These are phyloP conservation scores for Lacerta agilis DNA, from an alignment of 2,797 vertebrate species.

Conservation along the genomic window DNA sequence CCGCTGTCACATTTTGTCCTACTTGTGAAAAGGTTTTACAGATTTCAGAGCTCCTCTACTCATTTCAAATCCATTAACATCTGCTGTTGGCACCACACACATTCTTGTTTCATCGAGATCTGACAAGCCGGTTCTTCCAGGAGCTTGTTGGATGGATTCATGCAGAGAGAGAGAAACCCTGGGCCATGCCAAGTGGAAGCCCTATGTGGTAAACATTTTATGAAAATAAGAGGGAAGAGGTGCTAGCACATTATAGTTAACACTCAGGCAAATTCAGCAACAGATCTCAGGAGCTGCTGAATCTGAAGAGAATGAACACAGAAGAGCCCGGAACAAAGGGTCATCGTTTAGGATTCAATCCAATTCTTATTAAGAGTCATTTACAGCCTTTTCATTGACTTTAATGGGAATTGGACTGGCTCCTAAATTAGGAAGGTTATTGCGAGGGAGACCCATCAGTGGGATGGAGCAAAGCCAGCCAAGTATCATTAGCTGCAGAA, in stretches of 20 bases:
- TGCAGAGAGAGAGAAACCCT: not conserved
- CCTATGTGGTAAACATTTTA: not conserved
- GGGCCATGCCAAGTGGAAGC: not conserved
- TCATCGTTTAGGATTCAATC: constrained; percentile 22
- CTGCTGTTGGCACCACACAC: not conserved
- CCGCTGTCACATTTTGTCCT: too few species aligned
- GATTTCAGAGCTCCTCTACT: not conserved
- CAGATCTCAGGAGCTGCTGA: constrained; percentile 2
- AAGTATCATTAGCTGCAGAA: constrained; percentile 46
- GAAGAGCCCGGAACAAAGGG: constrained; percentile 11
- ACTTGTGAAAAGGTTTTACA: not conserved
- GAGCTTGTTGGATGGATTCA: not conserved
- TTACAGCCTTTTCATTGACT: constrained; percentile 25
- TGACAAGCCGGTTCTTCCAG: not conserved
- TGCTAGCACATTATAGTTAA: constrained; percentile 6
- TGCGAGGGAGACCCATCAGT: constrained; percentile 6
- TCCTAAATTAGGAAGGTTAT: constrained; percentile 27
- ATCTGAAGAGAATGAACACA: constrained; percentile 5
- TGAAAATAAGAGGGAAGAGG: constrained; percentile 3
- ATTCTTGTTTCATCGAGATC: not conserved
- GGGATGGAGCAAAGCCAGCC: constrained; percentile 8
- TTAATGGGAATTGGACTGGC: constrained; percentile 7
- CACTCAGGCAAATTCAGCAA: constrained; percentile 19
- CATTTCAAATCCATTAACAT: not conserved
- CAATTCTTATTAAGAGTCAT: constrained; percentile 33